Evolutionary conservation across 2,113 vertebrate genomes (phyloP), one percentile per base, ranked within the genome.

Genomic region (Gallinago media): DNA sequence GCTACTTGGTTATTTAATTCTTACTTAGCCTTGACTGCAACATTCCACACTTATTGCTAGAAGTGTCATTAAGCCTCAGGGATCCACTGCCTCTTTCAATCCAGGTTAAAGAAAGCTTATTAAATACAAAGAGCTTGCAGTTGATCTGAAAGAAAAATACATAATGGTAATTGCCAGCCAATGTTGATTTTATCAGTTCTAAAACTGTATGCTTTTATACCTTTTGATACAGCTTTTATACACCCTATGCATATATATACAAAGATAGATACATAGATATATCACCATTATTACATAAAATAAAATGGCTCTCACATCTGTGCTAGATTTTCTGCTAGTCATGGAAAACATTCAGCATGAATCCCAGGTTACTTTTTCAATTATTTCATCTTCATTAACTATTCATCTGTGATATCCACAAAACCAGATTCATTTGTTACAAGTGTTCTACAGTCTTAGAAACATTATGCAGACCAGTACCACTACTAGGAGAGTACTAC

Each of bases 101-200:
- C 98, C 98, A 99, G 21, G 96, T 97, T 73, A 98, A 97, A 26
- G 98, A 97, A 72, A 94, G 62, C 56, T 98, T 98, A 94, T 98
- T 97, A 97, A 99, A 97, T 74, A 98, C 68, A 74, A 99, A 99
- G 67, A 99, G 98, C 92, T 98, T 99, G 97, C 98, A 99, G 76
- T 97, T 98, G 95, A 99, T 96, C 99, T 99, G 96, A 95, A 97
- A 96, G 68, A 96, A 23, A 96, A 96, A 92, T 26, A 54, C 4
- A 15, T 15, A 3, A 84, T n/a, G 21, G 49, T 72, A 92, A 77
- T 34, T 50, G 34, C 20, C 36, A 88, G 27, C 3, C 12, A 66
- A 9, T 38, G 13, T n/a, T 61, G 46, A n/a, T 75, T 78, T 74
- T 49, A 62, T 23, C 80, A 0, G 5, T 36, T 92, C 42, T 77